These are phyloP conservation scores for Poeciliopsis paucimaculata DNA, from an alignment of 2,797 vertebrate genomes.

Conservation along the genomic window DNA sequence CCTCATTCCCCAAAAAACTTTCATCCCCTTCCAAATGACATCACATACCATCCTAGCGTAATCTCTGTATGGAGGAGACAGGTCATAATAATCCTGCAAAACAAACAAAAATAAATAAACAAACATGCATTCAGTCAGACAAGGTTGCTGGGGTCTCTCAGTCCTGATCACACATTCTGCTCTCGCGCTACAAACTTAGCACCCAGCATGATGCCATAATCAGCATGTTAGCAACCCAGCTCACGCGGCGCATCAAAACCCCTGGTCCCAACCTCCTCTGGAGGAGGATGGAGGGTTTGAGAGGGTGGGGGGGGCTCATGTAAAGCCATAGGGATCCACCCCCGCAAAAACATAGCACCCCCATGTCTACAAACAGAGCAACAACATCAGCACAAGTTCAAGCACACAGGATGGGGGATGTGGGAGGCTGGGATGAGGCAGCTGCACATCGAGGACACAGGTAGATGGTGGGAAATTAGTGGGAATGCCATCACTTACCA, in stretches of 20 bases:
- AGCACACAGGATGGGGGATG: slow-evolving; percentile 24
- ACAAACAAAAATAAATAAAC: slow-evolving; percentile 50
- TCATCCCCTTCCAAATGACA: slow-evolving; percentile 24
- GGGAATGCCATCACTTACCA: slow-evolving; percentile 85
- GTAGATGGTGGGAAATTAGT: slow-evolving; percentile 5
- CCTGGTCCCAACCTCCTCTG: slow-evolving; percentile 45
- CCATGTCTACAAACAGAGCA: slow-evolving; percentile 54
- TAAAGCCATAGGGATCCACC: slow-evolving; percentile 62
- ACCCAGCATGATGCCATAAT: slow-evolving; percentile 54
- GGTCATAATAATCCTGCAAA: slow-evolving; percentile 69
- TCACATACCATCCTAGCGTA: slow-evolving; percentile 74
- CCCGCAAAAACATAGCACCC: slow-evolving; percentile 52
- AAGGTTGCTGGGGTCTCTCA: slow-evolving; percentile 20
- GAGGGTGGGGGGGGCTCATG: slow-evolving; percentile 15
- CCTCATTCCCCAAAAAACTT: slow-evolving; percentile 28
- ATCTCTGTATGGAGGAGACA: slow-evolving; percentile 72
- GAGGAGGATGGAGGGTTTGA: too few relatives aligned
- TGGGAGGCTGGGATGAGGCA: slow-evolving; percentile 16
- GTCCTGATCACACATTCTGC: slow-evolving; percentile 51
- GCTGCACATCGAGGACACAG: neutral
- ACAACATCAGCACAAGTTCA: slow-evolving; percentile 60
- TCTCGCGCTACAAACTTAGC: slow-evolving; percentile 57
- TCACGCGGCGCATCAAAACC: slow-evolving; percentile 69
- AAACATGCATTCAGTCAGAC: slow-evolving; percentile 42
- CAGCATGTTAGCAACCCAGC: slow-evolving; percentile 61